A percentile compares a stretch with the other conserved stretches of the same genome.
Conservation (phyloP, 2,888 invertebrate genomes). For the Acholoe squamosa region DNA sequence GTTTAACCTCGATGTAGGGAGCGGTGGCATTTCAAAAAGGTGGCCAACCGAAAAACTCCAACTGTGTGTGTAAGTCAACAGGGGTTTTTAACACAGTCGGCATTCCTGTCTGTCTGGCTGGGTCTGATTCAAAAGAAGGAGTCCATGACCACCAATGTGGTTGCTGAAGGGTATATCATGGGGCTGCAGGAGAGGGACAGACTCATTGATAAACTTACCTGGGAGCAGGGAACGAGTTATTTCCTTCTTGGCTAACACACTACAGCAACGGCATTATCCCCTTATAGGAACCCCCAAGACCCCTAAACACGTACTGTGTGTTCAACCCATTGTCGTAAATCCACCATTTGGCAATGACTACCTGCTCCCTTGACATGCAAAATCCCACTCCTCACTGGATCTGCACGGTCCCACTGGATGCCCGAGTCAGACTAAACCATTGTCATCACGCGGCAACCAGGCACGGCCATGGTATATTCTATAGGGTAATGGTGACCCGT, state of each 20-base stretch:
- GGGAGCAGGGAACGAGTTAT: background rate
- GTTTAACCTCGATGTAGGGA: background rate
- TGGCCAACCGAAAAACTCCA: background rate
- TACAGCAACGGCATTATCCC: no score
- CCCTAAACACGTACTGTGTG: no score
- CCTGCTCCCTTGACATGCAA: background rate
- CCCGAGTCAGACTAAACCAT: background rate
- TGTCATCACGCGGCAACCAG: background rate
- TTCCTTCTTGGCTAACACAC: no score
- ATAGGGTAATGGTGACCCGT: conserved; percentile 23
- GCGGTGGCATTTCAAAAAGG: background rate
- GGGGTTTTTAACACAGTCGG: background rate
- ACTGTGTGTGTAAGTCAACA: background rate
- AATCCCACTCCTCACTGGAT: background rate
- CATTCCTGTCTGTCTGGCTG: background rate
- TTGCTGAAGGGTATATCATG: background rate
- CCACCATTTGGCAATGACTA: background rate
- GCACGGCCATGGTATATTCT: background rate
- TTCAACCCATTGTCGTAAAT: background rate
- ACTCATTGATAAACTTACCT: background rate
- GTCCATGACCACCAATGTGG: no score
- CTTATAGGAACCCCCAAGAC: no score
- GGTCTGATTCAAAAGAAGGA: no score
- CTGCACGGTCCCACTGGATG: background rate
- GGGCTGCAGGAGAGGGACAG: background rate